Evolutionary conservation across 1,140 invertebrate species (phyloP), one percentile per base, ranked within the genome.

Genomic region (Drosophila lacteicornis): DNA sequence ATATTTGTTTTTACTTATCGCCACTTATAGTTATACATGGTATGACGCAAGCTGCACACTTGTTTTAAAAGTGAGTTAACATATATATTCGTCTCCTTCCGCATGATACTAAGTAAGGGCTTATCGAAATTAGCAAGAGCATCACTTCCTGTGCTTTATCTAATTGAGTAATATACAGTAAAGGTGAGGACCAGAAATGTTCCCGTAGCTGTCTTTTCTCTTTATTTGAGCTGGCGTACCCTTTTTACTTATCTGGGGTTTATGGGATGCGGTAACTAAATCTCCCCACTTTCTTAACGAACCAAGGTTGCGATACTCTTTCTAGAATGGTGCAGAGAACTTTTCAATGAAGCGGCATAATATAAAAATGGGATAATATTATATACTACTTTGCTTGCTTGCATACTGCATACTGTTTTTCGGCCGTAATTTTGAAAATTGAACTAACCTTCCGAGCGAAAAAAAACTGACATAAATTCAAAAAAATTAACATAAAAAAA

Each of bases 251-350:
- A 66, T 56, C 75, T 63, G 60, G 51, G 46, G 33, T 65, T 71
- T 61, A 82, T 71, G 74, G 59, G 25, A 57, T 79, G 75, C 79
- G 79, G 65, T 71, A 75, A 68, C 75, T 81, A 75, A 57, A 86
- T 79, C 78, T 75, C 30, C 11, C 15, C 46, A 38, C 67, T 75
- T 45, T 47, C 49, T 4, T 12, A 15, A 27, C 46, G 19, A 40
- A 27, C 17, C 27, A 19, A 33, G 40, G 13, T 38, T 12, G 22
- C 0, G 13, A 75, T 77, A 67, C 74, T 42, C 59, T 75, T 22
- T 33, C 36, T 1, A 11, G 17, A 1, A 9, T 9, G 5, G 12
- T 7, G 4, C 30, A 2, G 1, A 3, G 2, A 3, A n/a, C 17
- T 45, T 49, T 19, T 36, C 2, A 25, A 22, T 6, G 2, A 12